Conservation (phyloP, 2,888 invertebrate species). For the Drosophila demipolita region DNA sequence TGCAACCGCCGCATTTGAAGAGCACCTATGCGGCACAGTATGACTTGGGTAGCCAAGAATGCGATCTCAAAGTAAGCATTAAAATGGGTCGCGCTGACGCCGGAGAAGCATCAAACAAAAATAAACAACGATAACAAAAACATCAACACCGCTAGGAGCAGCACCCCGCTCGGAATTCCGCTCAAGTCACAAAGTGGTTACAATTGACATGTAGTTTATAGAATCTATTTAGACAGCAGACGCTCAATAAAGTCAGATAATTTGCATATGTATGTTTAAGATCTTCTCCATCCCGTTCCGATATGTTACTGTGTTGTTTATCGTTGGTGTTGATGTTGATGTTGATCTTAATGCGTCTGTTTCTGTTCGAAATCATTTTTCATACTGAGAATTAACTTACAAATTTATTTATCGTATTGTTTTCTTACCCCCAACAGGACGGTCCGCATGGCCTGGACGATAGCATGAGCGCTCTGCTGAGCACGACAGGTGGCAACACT, state of each 20-base stretch:
- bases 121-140: slow-evolving; percentile 23
- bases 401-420: background rate
- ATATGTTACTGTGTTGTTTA: slow-evolving; percentile 12
- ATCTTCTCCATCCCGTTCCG: background rate
- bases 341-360: slow-evolving; percentile 18
- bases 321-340: slow-evolving; percentile 9
- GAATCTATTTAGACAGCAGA: background rate
- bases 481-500: slow-evolving; percentile 62
- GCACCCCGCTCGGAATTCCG: background rate
- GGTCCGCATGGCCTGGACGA: slow-evolving; percentile 81
- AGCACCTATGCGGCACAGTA: slow-evolving; percentile 94
- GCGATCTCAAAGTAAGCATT: slow-evolving; percentile 88
- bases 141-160: slow-evolving; percentile 12
- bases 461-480: slow-evolving; percentile 85
- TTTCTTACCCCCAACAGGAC: slow-evolving; percentile 63
- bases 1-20: slow-evolving; percentile 93
- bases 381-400: background rate
- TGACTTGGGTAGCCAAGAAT: slow-evolving; percentile 88
- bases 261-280: slow-evolving; percentile 12
- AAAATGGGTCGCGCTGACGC: background rate
- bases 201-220: background rate
- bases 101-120: slow-evolving; percentile 12
- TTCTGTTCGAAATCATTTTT: background rate
- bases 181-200: background rate
- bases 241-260: background rate